These are phyloP conservation scores for Recurvirostra avosetta DNA, from an alignment of 2,113 vertebrate species.

Conservation along the genomic window DNA sequence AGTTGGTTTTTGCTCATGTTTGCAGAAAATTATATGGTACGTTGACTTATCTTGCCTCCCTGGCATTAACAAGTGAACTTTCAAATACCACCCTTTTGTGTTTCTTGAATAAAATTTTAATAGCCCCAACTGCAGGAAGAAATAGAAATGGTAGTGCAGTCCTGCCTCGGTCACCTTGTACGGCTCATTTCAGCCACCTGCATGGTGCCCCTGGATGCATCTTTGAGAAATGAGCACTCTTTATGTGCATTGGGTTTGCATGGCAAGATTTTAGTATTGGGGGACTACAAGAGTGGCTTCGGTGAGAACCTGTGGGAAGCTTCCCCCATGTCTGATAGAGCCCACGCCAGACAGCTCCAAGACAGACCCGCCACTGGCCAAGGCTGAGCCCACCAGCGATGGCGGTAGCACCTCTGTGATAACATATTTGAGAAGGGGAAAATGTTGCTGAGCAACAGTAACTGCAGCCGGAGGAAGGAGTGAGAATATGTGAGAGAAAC, in stretches of 20 bases:
- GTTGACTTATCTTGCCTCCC: neutral
- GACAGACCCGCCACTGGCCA: rapidly evolving
- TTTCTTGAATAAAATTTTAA: neutral
- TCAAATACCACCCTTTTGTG: neutral
- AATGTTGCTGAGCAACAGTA: neutral
- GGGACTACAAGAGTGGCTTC: rapidly evolving
- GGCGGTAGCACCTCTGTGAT: rapidly evolving
- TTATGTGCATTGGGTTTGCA: neutral
- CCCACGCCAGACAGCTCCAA: rapidly evolving
- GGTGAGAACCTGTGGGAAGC: neutral
- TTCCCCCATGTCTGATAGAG: neutral
- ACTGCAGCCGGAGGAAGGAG: neutral
- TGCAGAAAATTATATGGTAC: constrained; percentile 19
- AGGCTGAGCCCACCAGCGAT: rapidly evolving
- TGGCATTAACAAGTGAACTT: neutral
- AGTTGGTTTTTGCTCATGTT: neutral
- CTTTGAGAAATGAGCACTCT: neutral
- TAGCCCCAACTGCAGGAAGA: neutral
- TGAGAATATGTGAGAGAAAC: neutral
- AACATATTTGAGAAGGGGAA: neutral
- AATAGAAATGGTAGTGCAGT: neutral
- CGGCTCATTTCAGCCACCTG: rapidly evolving
- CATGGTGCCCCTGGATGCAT: neutral
- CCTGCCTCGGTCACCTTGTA: neutral
- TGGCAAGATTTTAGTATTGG: neutral